A percentile compares a stretch with the other conserved stretches of the same genome.
Evolutionary conservation across 2,888 invertebrate genomes (phyloP).

Genomic region (Eristalis intricaria): DNA sequence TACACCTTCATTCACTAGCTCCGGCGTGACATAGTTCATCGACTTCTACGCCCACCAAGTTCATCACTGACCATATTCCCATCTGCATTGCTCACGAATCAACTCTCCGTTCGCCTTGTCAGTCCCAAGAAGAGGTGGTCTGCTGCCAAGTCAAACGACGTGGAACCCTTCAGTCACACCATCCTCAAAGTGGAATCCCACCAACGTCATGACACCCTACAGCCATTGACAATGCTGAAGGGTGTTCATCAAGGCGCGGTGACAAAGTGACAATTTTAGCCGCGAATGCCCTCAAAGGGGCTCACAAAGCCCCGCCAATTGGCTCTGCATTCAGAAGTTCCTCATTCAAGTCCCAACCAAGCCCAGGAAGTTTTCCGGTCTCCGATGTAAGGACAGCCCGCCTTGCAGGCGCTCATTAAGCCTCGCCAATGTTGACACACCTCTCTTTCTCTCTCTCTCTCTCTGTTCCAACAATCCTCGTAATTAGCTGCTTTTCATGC

Average conservation of each 20-base stretch:
- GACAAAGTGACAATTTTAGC: not conserved
- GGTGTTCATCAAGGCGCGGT: not conserved
- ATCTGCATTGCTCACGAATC: too few species aligned
- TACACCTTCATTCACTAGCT: too few species aligned
- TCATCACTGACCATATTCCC: too few species aligned
- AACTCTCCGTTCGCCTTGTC: too few species aligned
- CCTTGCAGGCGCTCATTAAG: not conserved
- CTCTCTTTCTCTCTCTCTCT: too few species aligned
- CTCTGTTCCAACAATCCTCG: not conserved
- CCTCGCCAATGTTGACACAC: not conserved
- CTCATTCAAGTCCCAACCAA: not conserved
- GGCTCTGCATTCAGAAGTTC: not conserved
- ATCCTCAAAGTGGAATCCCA: too few species aligned
- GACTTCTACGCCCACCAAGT: too few species aligned
- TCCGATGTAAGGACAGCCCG: not conserved
- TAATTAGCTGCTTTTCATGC: not conserved
- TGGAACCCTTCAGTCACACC: too few species aligned
- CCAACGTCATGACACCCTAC: too few species aligned
- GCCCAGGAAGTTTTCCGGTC: not conserved
- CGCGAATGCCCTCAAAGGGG: not conserved
- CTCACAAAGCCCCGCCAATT: not conserved
- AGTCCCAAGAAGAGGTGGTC: too few species aligned
- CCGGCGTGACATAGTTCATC: too few species aligned
- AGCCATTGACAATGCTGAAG: not conserved
- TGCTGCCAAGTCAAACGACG: too few species aligned